A percentile compares a stretch with the other conserved stretches of the same genome.
These are phyloP conservation scores for Corythornis vintsioides DNA, from an alignment of 2,113 vertebrate species.

Conservation along the genomic window DNA sequence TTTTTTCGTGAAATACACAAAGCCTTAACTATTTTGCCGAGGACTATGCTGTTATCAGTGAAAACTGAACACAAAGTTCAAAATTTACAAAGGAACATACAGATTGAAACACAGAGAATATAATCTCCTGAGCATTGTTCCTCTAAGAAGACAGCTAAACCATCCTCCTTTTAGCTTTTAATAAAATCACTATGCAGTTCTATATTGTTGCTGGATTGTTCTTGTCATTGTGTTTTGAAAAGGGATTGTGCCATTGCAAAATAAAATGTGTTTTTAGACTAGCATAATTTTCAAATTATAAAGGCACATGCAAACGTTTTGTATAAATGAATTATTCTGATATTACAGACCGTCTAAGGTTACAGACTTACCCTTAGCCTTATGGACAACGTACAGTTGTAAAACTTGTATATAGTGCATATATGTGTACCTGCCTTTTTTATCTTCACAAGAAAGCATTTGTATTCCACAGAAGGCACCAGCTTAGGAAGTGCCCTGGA, in stretches of 20 bases:
- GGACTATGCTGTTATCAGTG: not conserved
- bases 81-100: not conserved
- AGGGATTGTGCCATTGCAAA: not conserved
- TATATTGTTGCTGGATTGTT: not conserved
- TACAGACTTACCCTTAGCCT: not conserved
- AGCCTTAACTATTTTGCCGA: not conserved
- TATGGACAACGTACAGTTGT: fast-evolving
- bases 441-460: not conserved
- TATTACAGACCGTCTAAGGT: not conserved
- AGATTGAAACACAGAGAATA: not conserved
- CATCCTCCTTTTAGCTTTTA: not conserved
- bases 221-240: not conserved
- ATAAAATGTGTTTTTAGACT: not conserved
- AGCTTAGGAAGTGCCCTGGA: not conserved
- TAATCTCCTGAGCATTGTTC: not conserved
- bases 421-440: not conserved
- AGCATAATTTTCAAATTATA: not conserved
- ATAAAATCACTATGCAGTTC: not conserved
- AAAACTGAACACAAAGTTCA: not conserved
- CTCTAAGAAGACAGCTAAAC: not conserved
- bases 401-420: not conserved
- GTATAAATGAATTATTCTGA: not conserved
- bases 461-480: not conserved
- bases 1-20: not conserved
- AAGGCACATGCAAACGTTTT: not conserved